Evolutionary conservation across 1,140 invertebrate genomes (phyloP).

Genomic region (Papilio helenus): DNA sequence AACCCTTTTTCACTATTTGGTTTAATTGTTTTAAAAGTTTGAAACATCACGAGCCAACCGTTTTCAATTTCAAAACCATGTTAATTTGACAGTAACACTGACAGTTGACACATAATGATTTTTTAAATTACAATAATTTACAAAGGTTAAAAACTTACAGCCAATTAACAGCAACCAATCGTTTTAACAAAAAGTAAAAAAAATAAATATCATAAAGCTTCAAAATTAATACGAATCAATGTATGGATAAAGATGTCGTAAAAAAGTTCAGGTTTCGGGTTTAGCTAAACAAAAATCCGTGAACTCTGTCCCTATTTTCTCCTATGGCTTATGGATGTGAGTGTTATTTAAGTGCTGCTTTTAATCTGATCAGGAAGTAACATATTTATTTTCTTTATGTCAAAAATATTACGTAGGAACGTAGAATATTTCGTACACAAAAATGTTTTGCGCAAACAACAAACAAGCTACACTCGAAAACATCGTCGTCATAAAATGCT

Average conservation of each 20-base stretch:
- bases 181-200: background rate
- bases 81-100: background rate
- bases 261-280: too few species aligned
- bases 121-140: background rate
- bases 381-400: background rate
- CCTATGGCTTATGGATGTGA: background rate
- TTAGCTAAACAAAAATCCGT: too few species aligned
- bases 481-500: slow-evolving; percentile 9
- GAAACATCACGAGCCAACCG: background rate
- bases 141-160: background rate
- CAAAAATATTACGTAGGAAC: background rate
- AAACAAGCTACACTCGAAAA: slow-evolving; percentile 12
- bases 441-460: background rate
- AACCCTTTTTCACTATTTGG: background rate
- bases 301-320: background rate
- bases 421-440: background rate
- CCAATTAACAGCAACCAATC: background rate
- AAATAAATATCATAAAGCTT: background rate
- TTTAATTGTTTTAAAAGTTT: background rate
- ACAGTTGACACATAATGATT: background rate
- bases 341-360: background rate
- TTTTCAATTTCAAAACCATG: background rate
- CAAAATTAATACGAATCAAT: too few species aligned
- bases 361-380: background rate
- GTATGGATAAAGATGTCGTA: too few species aligned